Percentiles rank a stretch among this genome's conserved stretches.
Evolutionary conservation across 2,113 vertebrate species (phyloP).

Genomic region (Tapirus terrestris): DNA sequence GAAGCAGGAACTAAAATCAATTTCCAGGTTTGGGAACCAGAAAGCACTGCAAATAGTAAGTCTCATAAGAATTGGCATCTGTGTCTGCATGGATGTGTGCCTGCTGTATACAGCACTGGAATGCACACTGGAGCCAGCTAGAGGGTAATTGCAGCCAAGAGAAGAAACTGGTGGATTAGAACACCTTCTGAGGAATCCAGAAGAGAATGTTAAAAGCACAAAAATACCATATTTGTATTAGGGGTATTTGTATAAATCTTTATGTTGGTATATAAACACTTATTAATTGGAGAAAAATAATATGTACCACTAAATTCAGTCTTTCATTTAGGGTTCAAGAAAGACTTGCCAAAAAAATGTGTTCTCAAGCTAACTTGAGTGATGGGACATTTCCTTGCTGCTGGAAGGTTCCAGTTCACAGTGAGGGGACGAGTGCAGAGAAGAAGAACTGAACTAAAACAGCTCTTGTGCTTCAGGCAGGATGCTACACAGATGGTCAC

Average conservation of each 20-base stretch:
- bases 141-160: neutral
- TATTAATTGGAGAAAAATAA: neutral
- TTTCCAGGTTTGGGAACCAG: neutral
- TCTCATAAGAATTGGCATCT: neutral
- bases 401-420: neutral
- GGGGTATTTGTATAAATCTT: neutral
- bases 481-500: neutral
- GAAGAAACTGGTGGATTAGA: neutral
- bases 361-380: neutral
- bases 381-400: neutral
- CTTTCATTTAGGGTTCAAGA: constrained; percentile 34
- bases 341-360: neutral
- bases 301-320: constrained; percentile 6
- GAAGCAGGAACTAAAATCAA: neutral
- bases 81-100: neutral
- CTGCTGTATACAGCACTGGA: neutral
- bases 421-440: neutral
- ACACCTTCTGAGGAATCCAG: neutral
- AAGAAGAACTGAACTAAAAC: neutral
- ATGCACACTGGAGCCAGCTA: neutral
- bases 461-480: too few species aligned
- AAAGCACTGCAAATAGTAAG: neutral
- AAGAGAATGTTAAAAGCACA: neutral
- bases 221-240: neutral
- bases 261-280: neutral